These are phyloP conservation scores for Dryocosmus kuriphilus DNA, from an alignment of 2,888 invertebrate species.

Conservation along the genomic window DNA sequence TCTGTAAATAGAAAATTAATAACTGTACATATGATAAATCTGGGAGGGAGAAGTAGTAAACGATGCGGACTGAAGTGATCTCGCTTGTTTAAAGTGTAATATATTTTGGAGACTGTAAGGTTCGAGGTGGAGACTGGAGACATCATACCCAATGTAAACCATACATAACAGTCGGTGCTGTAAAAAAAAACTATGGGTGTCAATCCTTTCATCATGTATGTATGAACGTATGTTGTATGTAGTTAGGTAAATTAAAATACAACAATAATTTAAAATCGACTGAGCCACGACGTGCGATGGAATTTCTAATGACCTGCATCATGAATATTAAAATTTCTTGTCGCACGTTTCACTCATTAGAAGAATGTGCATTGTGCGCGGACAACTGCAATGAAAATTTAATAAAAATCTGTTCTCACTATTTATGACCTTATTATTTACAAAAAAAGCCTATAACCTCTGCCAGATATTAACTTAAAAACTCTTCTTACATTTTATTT, in stretches of 20 bases:
- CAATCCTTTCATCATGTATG: constrained; percentile 53
- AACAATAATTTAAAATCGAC: constrained; percentile 26
- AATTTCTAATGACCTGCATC: constrained; percentile 27
- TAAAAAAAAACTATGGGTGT: constrained; percentile 46
- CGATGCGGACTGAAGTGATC: constrained; percentile 59
- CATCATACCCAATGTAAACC: constrained; percentile 34
- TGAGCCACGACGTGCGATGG: constrained; percentile 26
- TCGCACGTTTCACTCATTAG: constrained; percentile 33
- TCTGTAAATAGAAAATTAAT: constrained; percentile 25
- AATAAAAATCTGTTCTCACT: constrained; percentile 70
- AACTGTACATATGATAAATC: constrained; percentile 25
- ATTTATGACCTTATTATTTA: constrained; percentile 39
- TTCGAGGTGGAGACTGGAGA: constrained; percentile 47
- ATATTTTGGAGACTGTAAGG: constrained; percentile 61
- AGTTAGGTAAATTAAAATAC: constrained; percentile 47
- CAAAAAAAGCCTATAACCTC: neutral
- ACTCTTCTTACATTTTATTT: too few species aligned
- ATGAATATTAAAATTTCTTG: constrained; percentile 35
- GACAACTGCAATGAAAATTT: constrained; percentile 60
- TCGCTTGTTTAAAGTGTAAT: constrained; percentile 73
- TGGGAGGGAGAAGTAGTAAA: constrained; percentile 22
- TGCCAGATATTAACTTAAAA: too few species aligned
- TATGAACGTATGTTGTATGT: constrained; percentile 52
- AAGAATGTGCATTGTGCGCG: constrained; percentile 39
- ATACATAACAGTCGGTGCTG: constrained; percentile 10